Conservation (phyloP, 2,113 vertebrate species). For the Peromyscus polionotus region DNA sequence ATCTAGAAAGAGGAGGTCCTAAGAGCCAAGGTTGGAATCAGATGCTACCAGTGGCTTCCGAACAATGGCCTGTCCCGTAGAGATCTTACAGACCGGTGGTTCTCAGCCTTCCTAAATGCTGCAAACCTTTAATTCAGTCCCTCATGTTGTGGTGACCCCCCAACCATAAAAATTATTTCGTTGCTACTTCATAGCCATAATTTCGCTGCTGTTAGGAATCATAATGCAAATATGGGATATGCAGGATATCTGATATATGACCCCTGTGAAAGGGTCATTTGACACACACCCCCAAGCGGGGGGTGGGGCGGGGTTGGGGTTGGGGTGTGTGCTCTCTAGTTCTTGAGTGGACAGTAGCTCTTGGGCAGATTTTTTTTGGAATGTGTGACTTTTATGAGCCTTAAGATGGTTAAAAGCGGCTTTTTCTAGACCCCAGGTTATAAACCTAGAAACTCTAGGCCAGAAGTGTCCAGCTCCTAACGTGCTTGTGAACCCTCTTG, state of each 20-base stretch:
- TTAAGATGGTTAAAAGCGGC: slow-evolving; percentile 61
- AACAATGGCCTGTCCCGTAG: not conserved
- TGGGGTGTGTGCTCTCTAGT: not conserved
- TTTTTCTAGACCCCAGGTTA: slow-evolving; percentile 27
- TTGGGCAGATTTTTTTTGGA: slow-evolving; percentile 15
- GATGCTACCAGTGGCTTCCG: not conserved
- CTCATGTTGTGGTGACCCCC: not conserved
- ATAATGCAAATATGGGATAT: not conserved
- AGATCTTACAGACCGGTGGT: too few species aligned
- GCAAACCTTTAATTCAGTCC: not conserved
- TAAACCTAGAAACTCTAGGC: slow-evolving; percentile 60
- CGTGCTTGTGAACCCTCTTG: not conserved
- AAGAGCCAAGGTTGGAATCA: not conserved
- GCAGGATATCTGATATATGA: not conserved
- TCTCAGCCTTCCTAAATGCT: not conserved
- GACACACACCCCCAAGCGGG: too few species aligned
- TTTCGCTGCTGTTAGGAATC: not conserved
- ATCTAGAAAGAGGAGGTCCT: not conserved
- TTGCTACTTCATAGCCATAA: not conserved
- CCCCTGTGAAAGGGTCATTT: not conserved
- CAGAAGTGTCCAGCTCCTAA: not conserved
- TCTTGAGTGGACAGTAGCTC: slow-evolving; percentile 54
- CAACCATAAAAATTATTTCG: not conserved
- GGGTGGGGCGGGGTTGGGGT: too few species aligned
- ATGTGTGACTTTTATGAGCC: slow-evolving; percentile 72